A percentile compares a stretch with the other conserved stretches of the same genome.
Evolutionary conservation across 2,888 invertebrate species (phyloP).

Genomic region (Drosophila testacea): DNA sequence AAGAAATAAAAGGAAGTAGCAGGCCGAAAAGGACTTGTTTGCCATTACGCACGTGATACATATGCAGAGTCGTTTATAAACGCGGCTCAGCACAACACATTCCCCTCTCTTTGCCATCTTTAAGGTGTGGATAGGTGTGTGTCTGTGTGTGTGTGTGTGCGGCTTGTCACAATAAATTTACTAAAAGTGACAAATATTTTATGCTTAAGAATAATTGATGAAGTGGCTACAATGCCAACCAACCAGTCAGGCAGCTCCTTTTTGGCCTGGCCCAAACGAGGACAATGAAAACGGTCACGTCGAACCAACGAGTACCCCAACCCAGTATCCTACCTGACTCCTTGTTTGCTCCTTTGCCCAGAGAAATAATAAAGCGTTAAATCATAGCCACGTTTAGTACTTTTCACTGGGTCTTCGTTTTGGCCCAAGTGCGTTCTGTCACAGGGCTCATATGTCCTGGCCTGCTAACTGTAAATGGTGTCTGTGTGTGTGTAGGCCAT

Average conservation of each 20-base stretch:
- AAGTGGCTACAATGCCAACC: constrained; percentile 69
- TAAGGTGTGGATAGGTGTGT: constrained; percentile 40
- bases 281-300: constrained; percentile 67
- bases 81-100: constrained; percentile 30
- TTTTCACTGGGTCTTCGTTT: constrained; percentile 60
- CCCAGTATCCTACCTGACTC: background rate
- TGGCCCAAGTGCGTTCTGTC: constrained; percentile 55
- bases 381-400: constrained; percentile 79
- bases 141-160: constrained; percentile 27
- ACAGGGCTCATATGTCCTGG: constrained; percentile 67
- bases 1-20: constrained; percentile 8
- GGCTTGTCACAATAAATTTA: constrained; percentile 81
- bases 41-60: constrained; percentile 79
- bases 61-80: constrained; percentile 71
- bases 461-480: background rate
- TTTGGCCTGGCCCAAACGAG: constrained; percentile 25
- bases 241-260: constrained; percentile 13
- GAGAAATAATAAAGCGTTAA: constrained; percentile 78
- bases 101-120: background rate
- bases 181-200: constrained; percentile 83
- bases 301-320: constrained; percentile 26
- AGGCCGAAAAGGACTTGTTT: constrained; percentile 47
- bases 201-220: constrained; percentile 83
- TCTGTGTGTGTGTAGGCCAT: constrained; percentile 40
- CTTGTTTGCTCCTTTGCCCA: constrained; percentile 24